Conservation (phyloP, 2,888 invertebrate genomes). For the Leucophenga maculata region DNA sequence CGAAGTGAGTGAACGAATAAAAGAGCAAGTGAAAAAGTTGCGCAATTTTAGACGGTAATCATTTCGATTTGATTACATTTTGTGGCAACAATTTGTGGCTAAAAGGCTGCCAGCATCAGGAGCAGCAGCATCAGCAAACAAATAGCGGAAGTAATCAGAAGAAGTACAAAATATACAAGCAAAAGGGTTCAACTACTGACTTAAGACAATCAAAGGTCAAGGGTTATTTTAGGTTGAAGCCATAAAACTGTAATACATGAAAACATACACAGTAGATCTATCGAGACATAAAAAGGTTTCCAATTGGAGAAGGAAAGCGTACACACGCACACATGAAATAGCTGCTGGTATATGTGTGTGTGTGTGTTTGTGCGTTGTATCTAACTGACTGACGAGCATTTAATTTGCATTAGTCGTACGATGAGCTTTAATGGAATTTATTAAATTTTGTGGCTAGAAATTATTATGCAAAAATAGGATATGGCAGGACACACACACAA, state of each 20-base stretch:
- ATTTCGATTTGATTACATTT: constrained; percentile 42
- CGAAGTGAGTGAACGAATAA: not conserved
- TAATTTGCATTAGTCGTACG: constrained; percentile 11
- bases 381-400: constrained; percentile 12
- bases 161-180: not conserved
- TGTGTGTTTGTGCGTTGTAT: not conserved
- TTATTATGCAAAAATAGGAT: not conserved
- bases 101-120: not conserved
- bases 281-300: not conserved
- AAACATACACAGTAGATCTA: too few species aligned
- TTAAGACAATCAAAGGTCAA: constrained; percentile 61
- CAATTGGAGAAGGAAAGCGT: not conserved
- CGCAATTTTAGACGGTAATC: constrained; percentile 54
- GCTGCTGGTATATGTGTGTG: not conserved
- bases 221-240: constrained; percentile 37
- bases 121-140: constrained; percentile 8
- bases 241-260: not conserved
- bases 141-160: not conserved
- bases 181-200: constrained; percentile 16
- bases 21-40: constrained; percentile 36
- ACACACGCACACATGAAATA: not conserved
- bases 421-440: constrained; percentile 12
- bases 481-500: not conserved
- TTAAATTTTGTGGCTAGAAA: constrained; percentile 3
- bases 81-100: constrained; percentile 24